Evolutionary conservation across 2,113 vertebrate genomes (phyloP).

Genomic region (Myrmophylax atrothorax): DNA sequence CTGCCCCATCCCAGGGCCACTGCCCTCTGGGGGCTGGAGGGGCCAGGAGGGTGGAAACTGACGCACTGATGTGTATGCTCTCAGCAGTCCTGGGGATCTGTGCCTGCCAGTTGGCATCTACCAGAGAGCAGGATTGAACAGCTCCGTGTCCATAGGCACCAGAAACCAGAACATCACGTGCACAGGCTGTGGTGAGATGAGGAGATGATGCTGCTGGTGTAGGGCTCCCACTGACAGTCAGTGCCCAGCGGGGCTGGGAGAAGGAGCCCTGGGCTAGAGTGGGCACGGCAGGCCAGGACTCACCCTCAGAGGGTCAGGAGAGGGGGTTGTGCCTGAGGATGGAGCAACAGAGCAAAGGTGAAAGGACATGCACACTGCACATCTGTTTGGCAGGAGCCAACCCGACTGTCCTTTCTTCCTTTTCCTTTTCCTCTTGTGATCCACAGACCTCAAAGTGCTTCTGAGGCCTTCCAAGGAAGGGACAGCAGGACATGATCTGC

Average conservation of each 20-base stretch:
- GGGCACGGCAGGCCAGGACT: background rate
- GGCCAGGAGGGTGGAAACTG: background rate
- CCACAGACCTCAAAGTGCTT: background rate
- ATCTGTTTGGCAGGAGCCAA: background rate
- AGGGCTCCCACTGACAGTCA: background rate
- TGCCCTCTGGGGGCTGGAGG: background rate
- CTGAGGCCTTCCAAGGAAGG: background rate
- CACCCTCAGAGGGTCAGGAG: fast-evolving
- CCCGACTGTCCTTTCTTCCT: background rate
- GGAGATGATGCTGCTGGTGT: fast-evolving
- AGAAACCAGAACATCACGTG: background rate
- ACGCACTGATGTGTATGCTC: background rate
- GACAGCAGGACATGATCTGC: background rate
- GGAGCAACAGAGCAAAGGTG: background rate
- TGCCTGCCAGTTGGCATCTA: background rate
- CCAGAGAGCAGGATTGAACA: background rate
- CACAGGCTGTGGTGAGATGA: fast-evolving
- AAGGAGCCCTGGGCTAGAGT: background rate
- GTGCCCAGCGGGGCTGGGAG: background rate
- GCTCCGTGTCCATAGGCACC: background rate
- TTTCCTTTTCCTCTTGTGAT: background rate
- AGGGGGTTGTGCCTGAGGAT: background rate
- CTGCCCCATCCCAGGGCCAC: background rate
- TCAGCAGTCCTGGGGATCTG: background rate
- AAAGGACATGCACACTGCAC: background rate